Base-by-base conservation (phyloP, 2,888 invertebrate genomes). In the Acleris cristana region DNA sequence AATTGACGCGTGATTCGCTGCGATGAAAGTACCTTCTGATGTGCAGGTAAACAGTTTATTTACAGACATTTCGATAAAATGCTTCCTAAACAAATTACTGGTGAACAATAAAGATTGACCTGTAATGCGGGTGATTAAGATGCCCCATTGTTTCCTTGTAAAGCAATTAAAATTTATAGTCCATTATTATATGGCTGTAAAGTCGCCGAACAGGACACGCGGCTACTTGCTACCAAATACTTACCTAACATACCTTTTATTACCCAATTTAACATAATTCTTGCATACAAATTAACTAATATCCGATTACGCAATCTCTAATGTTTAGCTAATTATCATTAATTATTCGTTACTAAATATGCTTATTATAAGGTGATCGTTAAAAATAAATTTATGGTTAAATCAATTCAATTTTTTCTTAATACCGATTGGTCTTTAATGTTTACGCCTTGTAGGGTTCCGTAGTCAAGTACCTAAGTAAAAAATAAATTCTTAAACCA, bases 161-260 rank as follows among this genome's bases (percentile, higher is more conserved):
- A 71, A 70, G 68, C 73, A 79, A 80, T 83, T 81, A 78, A 67
- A 74, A 70, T 79, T 83, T 79, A 82, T 79, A 73, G 74, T 53
- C 79, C 73, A 84, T 85, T 83, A 83, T 84, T 77, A 71, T 64
- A 74, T 64, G 68, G 70, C 63, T 45, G 34, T 57, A 51, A 48
- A 53, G 67, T 45, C 58, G 48, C 62, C 49, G 49, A 67, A 54
- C 67, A 67, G 58, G 67, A 63, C 49, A 63, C 62, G 34, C 53
- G n/a, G 44, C 52, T 44, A n/a, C 21, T 63, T 57, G 48, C 54
- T 61, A 61, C 30, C 21, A 44, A 61, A 61, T 56, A 48, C 48
- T 7, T 52, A 57, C 57, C 53, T 16, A 61, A 23, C 55, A 52
- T 8, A 34, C 19, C 56, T 52, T 61, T 61, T 40, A 61, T 21